phyloP scores from a whole-genome alignment of 2,888 invertebrate species.

The Mayetiola destructor region DNA sequence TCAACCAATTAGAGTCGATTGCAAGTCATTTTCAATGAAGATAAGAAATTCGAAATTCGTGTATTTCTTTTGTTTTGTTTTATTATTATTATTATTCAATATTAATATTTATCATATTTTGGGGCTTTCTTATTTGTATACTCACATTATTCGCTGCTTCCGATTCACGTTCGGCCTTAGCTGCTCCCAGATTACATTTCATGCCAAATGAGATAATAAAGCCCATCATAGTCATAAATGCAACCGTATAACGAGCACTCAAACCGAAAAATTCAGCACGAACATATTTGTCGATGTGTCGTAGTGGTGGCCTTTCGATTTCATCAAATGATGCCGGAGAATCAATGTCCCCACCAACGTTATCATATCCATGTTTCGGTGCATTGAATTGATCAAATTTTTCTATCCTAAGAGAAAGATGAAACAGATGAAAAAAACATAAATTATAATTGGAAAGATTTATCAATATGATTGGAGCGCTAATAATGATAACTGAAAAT shows the following conservation, averaged over 20 bases:
- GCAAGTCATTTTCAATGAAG: no score
- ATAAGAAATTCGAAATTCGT: no score
- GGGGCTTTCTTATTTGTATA: not conserved
- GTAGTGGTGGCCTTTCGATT: conserved; percentile 68
- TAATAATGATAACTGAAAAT: not conserved
- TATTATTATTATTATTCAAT: not conserved
- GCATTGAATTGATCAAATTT: conserved; percentile 12
- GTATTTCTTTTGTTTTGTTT: no score
- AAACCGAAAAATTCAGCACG: conserved; percentile 77
- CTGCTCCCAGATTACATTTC: conserved; percentile 97
- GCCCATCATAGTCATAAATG: conserved; percentile 71
- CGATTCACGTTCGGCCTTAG: conserved; percentile 40
- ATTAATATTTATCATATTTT: not conserved
- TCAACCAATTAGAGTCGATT: no score
- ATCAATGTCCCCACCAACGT: conserved; percentile 39
- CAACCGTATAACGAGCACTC: conserved; percentile 74
- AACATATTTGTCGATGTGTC: conserved; percentile 76
- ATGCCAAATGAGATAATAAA: conserved; percentile 95
- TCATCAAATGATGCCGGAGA: conserved; percentile 66
- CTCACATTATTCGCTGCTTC: not conserved
- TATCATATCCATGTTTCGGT: conserved; percentile 23
- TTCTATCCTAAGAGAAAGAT: conserved; percentile 4
- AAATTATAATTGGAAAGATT: not conserved
- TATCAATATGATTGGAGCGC: not conserved
- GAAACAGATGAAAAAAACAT: not conserved